These are phyloP conservation scores for Anastrepha ludens DNA, from an alignment of 1,140 invertebrate genomes.

Conservation along the genomic window DNA sequence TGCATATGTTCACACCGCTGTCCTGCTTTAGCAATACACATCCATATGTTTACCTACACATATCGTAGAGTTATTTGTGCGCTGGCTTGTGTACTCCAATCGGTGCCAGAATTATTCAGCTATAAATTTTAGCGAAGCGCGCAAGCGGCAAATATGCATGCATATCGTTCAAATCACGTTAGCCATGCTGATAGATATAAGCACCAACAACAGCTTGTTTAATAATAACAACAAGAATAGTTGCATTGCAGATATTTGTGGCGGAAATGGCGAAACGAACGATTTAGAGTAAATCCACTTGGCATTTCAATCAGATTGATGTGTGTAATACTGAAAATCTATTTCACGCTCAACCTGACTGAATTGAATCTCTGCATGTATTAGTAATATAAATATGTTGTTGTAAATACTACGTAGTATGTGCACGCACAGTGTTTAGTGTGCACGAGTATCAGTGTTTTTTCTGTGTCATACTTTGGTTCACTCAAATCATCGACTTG, in stretches of 20 bases:
- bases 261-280: slow-evolving; percentile 33
- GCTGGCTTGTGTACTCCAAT: not conserved
- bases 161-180: slow-evolving; percentile 23
- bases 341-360: slow-evolving; percentile 51
- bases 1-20: not conserved
- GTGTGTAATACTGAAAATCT: slow-evolving; percentile 47
- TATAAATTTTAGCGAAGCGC: slow-evolving; percentile 32
- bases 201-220: not conserved
- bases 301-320: slow-evolving; percentile 46
- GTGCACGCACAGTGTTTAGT: not conserved
- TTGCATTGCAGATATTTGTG: not conserved
- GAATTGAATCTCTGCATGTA: slow-evolving; percentile 23
- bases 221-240: not conserved
- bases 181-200: not conserved
- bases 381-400: not conserved
- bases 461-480: not conserved
- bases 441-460: not conserved
- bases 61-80: not conserved
- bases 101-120: not conserved
- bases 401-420: not conserved
- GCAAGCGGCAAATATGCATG: slow-evolving; percentile 49
- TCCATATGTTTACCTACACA: not conserved
- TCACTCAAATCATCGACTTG: not conserved
- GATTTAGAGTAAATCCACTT: slow-evolving; percentile 23
- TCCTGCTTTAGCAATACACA: not conserved